Percentiles rank a stretch among this genome's conserved stretches.
These are phyloP conservation scores for Siderastrea radians DNA, from an alignment of 92 coral and sea anemone species.

Conservation along the genomic window DNA sequence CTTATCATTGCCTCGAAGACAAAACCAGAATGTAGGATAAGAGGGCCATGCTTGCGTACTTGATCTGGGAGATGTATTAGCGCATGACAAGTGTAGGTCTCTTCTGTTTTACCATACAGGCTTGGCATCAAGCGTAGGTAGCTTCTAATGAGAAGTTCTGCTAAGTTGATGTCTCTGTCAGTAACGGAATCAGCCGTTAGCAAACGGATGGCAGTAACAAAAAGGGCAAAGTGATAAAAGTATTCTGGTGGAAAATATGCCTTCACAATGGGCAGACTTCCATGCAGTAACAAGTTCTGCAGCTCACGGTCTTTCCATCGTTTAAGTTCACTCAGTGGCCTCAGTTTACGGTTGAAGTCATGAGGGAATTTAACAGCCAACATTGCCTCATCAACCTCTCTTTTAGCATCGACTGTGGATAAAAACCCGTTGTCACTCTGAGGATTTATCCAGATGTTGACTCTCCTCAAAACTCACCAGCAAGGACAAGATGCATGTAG, in stretches of 20 bases:
- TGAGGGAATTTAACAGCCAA: constrained; percentile 49
- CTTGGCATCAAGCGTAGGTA: constrained; percentile 68
- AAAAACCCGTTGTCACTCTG: constrained; percentile 38
- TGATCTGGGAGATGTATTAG: constrained; percentile 70
- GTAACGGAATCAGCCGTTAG: constrained; percentile 59
- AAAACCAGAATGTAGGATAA: constrained; percentile 59
- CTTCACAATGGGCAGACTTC: constrained; percentile 70
- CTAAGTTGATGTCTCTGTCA: constrained; percentile 53
- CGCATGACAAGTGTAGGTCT: constrained; percentile 45
- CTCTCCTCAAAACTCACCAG: constrained; percentile 67
- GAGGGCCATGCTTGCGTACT: constrained; percentile 75
- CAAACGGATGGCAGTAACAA: constrained; percentile 68
- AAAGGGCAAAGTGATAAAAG: constrained; percentile 60
- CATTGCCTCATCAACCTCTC: constrained; percentile 16
- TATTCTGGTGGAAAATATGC: constrained; percentile 40
- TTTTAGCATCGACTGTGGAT: neutral
- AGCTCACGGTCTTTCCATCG: constrained; percentile 78
- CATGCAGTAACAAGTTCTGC: constrained; percentile 64
- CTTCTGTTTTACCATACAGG: constrained; percentile 50
- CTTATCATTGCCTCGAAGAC: constrained; percentile 52
- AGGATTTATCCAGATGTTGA: constrained; percentile 61
- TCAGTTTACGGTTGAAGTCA: constrained; percentile 69
- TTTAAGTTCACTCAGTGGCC: constrained; percentile 56
- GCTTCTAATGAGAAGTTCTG: constrained; percentile 65
- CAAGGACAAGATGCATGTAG: constrained; percentile 79